Conservation (phyloP, 2,797 vertebrate species). For the Perodicticus potto region DNA sequence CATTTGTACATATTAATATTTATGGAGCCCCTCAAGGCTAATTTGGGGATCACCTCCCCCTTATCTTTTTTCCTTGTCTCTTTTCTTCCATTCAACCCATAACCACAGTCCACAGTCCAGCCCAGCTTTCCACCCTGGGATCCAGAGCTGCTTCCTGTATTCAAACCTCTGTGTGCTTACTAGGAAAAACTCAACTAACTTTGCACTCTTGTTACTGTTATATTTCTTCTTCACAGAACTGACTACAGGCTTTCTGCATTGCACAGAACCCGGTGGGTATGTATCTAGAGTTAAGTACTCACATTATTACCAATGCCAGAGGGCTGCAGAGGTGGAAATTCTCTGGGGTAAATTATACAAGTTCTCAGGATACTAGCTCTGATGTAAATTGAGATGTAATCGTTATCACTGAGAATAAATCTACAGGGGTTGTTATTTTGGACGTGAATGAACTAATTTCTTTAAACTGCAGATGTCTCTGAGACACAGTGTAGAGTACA, state of each 20-base stretch:
- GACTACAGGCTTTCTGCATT: neutral
- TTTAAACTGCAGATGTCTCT: conserved; percentile 52
- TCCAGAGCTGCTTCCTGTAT: neutral
- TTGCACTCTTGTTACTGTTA: neutral
- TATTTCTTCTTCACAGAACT: neutral
- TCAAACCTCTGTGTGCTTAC: neutral
- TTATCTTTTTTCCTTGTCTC: neutral
- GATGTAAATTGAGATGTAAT: conserved; percentile 30
- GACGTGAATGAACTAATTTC: conserved; percentile 28
- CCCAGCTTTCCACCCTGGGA: neutral
- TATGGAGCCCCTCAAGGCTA: neutral
- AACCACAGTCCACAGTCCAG: neutral
- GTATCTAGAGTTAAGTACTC: conserved; percentile 3
- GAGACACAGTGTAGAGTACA: neutral
- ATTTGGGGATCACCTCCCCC: neutral
- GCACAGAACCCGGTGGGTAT: neutral
- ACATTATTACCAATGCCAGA: neutral
- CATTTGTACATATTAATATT: neutral
- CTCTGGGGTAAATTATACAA: neutral
- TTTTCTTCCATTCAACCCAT: neutral
- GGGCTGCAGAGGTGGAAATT: neutral
- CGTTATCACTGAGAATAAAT: conserved; percentile 49
- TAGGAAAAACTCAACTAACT: neutral
- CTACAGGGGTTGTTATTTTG: neutral
- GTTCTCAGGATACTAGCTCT: neutral